Conservation (phyloP, 2,888 invertebrate genomes). For the Chironomus riparius region DNA sequence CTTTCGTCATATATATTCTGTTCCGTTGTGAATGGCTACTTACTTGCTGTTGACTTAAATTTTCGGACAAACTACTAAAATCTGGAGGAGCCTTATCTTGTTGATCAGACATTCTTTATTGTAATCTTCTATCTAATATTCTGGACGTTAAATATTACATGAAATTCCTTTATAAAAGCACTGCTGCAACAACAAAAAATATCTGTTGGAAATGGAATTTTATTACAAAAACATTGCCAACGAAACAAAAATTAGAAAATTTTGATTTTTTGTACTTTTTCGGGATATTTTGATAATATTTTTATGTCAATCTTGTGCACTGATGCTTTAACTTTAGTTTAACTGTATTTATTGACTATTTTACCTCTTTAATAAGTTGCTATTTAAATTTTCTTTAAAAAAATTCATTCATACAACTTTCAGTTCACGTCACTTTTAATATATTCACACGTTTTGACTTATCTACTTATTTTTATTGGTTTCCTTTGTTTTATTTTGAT, state of each 20-base stretch:
- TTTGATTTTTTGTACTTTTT: neutral
- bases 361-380: neutral
- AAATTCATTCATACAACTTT: too few species aligned
- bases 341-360: too few species aligned
- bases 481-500: too few species aligned
- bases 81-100: conserved; percentile 26
- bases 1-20: too few species aligned
- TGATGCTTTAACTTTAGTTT: too few species aligned
- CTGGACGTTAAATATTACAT: neutral
- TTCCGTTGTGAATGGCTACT: neutral
- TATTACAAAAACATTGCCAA: neutral
- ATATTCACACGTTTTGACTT: too few species aligned
- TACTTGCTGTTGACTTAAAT: conserved; percentile 31
- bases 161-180: neutral
- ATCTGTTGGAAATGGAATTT: neutral
- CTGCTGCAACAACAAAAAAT: too few species aligned
- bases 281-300: too few species aligned
- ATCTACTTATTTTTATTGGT: too few species aligned
- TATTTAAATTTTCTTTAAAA: neutral
- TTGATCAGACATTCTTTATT: conserved; percentile 13
- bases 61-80: conserved; percentile 30
- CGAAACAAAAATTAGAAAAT: neutral
- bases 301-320: too few species aligned
- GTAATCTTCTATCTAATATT: neutral
- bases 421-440: too few species aligned